Evolutionary conservation across 2,888 invertebrate genomes (phyloP), one percentile per base, ranked within the genome.

Genomic region (Heliconius ethilla): DNA sequence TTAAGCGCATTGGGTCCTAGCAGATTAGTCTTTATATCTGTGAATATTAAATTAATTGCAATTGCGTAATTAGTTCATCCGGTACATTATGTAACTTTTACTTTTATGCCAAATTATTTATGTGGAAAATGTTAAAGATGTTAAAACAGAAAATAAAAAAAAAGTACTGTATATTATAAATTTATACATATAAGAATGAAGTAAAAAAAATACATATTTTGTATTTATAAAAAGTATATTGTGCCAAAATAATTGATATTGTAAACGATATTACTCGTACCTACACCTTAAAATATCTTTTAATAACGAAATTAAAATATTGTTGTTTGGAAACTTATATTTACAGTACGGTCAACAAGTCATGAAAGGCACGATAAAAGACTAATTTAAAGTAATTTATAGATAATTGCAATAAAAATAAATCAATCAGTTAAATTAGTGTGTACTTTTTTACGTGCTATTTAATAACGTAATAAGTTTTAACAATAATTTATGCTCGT

Each of bases 381-480:
- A 72, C 33, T n/a, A n/a, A 33, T 59, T 59, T 59, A 59, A 33
- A 37, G 1, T 37, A 13, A 33, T 59, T 72, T 18, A 59, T 33
- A n/a, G 11, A 72, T 1, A n/a, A n/a, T 72, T 55, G 33, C 72
- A 59, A n/a, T 59, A 59, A 59, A 33, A 59, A 72, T 72, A 59
- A 72, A 72, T 59, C n/a, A n/a, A 59, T 59, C 72, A 33, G n/a
- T 55, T 59, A 37, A n/a, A 59, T 33, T 2, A 59, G n/a, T 33
- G 72, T 59, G 3, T 55, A 70, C 67, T 29, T 27, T 59, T 72
- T 72, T n/a, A 59, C n/a, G 25, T n/a, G n/a, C 29, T 15, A 29
- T 59, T 33, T 72, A 72, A 37, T 72, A 59, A 59, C 13, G 69
- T 37, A n/a, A 72, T 33, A 55, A 33, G 22, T 72, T n/a, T 3